A percentile compares a stretch with the other conserved stretches of the same genome.
phyloP scores from a whole-genome alignment of 2,113 vertebrate genomes.

The Hemiscyllium ocellatum region DNA sequence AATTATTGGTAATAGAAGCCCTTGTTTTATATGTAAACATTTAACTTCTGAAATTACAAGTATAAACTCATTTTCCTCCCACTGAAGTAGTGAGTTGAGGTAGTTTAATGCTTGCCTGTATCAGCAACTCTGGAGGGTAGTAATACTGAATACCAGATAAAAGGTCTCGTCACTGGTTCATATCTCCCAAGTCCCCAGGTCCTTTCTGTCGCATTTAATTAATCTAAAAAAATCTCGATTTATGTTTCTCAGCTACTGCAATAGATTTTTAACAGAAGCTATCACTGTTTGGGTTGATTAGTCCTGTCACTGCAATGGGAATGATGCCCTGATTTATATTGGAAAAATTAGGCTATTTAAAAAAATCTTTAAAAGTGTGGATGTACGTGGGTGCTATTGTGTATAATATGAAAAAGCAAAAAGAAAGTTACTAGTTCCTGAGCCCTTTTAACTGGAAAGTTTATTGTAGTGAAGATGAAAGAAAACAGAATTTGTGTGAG shows the following conservation, averaged over 20 bases:
- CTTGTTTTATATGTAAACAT: background rate
- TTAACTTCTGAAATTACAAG: background rate
- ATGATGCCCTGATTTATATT: conserved; percentile 5
- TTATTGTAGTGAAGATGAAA: background rate
- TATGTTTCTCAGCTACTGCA: background rate
- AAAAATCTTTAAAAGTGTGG: background rate
- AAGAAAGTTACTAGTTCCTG: background rate
- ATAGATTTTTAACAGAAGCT: conserved; percentile 17
- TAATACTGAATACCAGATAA: background rate
- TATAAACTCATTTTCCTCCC: background rate
- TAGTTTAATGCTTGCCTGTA: background rate
- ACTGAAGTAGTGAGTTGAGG: background rate
- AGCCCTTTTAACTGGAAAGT: background rate
- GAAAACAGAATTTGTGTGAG: background rate
- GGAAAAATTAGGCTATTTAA: background rate
- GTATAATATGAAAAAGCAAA: background rate
- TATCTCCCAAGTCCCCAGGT: conserved; percentile 29
- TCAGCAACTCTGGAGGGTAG: background rate
- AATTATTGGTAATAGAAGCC: background rate
- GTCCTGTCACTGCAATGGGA: background rate
- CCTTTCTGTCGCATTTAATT: conserved; percentile 31
- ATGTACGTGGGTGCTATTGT: background rate
- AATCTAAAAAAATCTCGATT: conserved; percentile 14
- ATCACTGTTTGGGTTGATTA: background rate
- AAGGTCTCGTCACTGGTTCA: background rate